Conservation (phyloP, 2,113 vertebrate genomes). For the Stegastes partitus region DNA sequence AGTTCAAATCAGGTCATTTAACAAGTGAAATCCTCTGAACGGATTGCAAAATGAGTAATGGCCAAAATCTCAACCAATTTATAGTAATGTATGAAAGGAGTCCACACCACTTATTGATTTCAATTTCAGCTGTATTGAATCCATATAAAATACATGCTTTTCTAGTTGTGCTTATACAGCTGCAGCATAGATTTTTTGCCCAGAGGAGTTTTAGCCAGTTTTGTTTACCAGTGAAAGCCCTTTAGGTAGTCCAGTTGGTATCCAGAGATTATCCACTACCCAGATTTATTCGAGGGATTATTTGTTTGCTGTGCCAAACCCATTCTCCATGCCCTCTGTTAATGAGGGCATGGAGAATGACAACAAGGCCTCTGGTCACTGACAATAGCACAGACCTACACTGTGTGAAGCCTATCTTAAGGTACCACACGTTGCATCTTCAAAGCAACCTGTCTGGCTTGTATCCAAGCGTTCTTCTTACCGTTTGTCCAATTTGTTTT, state of each 20-base stretch:
- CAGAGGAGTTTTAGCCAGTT: background rate
- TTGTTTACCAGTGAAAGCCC: constrained; percentile 23
- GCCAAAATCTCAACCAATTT: too few relatives aligned
- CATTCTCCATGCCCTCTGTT: constrained; percentile 6
- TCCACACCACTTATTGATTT: too few relatives aligned
- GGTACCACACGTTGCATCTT: too few relatives aligned
- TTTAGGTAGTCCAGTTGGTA: constrained; percentile 43
- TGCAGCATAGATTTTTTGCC: constrained; percentile 1
- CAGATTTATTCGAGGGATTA: constrained; percentile 75
- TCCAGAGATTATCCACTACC: constrained; percentile 69
- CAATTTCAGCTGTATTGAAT: too few relatives aligned
- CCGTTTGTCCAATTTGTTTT: background rate
- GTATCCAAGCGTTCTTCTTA: background rate
- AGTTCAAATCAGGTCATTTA: background rate
- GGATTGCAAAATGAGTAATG: background rate
- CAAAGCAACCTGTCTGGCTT: too few relatives aligned
- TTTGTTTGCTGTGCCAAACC: constrained; percentile 37
- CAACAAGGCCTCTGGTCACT: background rate
- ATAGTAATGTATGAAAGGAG: too few relatives aligned
- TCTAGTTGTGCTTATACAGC: background rate
- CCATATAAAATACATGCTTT: background rate
- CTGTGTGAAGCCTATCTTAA: too few relatives aligned
- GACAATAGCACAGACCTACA: constrained; percentile 5
- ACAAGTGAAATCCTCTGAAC: background rate
- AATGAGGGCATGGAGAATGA: constrained; percentile 34